Conservation (phyloP, 2,113 vertebrate species). For the Stegastes partitus region DNA sequence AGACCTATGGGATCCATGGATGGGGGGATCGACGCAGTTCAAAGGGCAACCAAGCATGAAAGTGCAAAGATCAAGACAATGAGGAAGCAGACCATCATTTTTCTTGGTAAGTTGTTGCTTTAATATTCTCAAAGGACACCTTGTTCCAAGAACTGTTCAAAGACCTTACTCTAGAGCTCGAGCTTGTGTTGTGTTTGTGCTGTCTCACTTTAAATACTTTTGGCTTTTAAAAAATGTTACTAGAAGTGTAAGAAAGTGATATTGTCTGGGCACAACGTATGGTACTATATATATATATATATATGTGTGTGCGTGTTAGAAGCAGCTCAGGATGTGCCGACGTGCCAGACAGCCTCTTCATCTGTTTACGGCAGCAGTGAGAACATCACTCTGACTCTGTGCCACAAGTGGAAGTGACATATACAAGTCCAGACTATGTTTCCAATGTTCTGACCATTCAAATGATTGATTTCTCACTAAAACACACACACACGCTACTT, state of each 20-base stretch:
- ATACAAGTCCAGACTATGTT: not conserved
- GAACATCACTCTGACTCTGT: not conserved
- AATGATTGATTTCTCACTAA: slow-evolving; percentile 36
- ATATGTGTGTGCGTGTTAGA: too few species aligned
- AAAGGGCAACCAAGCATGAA: slow-evolving; percentile 72
- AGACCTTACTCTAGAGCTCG: not conserved
- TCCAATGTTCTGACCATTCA: slow-evolving; percentile 34
- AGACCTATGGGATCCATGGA: slow-evolving; percentile 68
- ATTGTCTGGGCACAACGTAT: not conserved
- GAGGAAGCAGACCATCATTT: slow-evolving; percentile 92
- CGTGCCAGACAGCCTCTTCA: slow-evolving; percentile 17
- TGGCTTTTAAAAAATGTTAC: not conserved
- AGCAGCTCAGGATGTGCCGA: not conserved
- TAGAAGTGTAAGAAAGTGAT: not conserved
- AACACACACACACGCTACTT: not conserved
- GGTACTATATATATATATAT: too few species aligned
- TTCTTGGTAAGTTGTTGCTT: slow-evolving; percentile 80
- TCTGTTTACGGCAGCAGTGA: slow-evolving; percentile 4
- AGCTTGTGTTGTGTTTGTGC: not conserved
- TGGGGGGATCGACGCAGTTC: not conserved
- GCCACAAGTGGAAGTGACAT: not conserved
- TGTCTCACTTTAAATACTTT: not conserved
- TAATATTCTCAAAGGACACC: not conserved
- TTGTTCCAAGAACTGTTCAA: not conserved
- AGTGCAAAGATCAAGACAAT: slow-evolving; percentile 81